Base-by-base conservation (phyloP, 1,140 invertebrate species). In the Penaeus indicus region DNA sequence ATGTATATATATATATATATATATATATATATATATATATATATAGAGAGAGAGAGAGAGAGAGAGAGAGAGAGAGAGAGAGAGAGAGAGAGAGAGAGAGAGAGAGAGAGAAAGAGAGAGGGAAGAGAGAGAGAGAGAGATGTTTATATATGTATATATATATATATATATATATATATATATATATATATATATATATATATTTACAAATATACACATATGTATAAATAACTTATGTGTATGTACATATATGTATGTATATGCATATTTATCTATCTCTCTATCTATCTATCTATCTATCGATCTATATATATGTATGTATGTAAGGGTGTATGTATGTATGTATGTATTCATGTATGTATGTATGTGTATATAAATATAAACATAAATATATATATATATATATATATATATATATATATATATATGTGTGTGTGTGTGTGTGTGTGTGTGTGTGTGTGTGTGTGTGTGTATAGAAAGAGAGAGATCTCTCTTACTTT, bases 371-470 rank as follows among this genome's bases (percentile, higher is more conserved):
- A 72, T 38, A 72, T 38, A 72, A 16, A 72, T 8, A 72, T 19
- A 72, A 16, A 38, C n/a, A 27, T 38, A 72, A 0, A 72, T 38
- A 72, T 8, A 72, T 38, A 72, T 16, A 72, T 82, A 25, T 77
- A 18, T 61, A 22, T 63, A 1, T 82, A 27, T 82, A 25, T 82
- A 62, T 82, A 25, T 82, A 62, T 62, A 61, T 82, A 27, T 82
- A 25, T 82, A 62, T 82, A 61, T 62, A 62, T 82, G n/a, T 82
- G 27, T 82, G n/a, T 82, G 27, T 82, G n/a, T 82, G 27, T 82
- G n/a, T 82, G 27, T 82, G n/a, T 62, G 27, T 82, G n/a, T 82
- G n/a, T 82, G n/a, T 82, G 27, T 82, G 13, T 61, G 54, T 81
- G 54, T 81, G 21, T 81, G 54, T 54, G 21, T 25, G 54, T 54